phyloP scores from a whole-genome alignment of 2,888 invertebrate species.

The Argyresthia goedartella region DNA sequence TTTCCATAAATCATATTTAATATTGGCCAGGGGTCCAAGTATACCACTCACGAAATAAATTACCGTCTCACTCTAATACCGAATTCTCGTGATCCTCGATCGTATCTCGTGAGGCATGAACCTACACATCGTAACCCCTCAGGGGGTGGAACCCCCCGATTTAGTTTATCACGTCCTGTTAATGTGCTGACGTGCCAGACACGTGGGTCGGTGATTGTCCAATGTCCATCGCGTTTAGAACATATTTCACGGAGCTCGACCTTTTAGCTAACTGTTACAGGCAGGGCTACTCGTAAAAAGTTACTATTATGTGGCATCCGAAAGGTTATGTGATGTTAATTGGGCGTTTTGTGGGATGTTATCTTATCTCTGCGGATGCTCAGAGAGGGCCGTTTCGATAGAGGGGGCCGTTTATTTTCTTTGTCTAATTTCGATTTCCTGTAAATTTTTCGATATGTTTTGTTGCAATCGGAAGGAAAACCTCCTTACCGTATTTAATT shows the following conservation, averaged over 20 bases:
- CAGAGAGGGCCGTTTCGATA: neutral
- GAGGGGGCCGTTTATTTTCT: no score
- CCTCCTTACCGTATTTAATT: no score
- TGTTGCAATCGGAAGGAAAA: no score
- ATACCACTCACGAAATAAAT: no score
- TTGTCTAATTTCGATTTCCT: no score
- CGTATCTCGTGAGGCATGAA: no score
- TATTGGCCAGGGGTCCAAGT: no score
- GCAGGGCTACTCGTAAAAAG: neutral
- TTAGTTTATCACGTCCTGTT: conserved; percentile 26
- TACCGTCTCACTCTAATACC: no score
- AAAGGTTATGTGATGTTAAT: neutral
- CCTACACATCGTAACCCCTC: no score
- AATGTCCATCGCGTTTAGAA: neutral
- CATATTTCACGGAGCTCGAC: neutral
- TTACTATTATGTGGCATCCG: neutral
- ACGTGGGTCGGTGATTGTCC: neutral
- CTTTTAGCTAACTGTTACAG: neutral
- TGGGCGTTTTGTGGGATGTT: neutral
- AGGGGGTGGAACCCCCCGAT: neutral
- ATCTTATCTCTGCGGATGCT: neutral
- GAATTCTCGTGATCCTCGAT: no score
- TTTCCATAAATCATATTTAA: no score
- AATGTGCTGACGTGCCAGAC: conserved; percentile 41
- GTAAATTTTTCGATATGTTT: no score